Evolutionary conservation across 2,113 vertebrate genomes (phyloP).

Genomic region (Eublepharis macularius): DNA sequence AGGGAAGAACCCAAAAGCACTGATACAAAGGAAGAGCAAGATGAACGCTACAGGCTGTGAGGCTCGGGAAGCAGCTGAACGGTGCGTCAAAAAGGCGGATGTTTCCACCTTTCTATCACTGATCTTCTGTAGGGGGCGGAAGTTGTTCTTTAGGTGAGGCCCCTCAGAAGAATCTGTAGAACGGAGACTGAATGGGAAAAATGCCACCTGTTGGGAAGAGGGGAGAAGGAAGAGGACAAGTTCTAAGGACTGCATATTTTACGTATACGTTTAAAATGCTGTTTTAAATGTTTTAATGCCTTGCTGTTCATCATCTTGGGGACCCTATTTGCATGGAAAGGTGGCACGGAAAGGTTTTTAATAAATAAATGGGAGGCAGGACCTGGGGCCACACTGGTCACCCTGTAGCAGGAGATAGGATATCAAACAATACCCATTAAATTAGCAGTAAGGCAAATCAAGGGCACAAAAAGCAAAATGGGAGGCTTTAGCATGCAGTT

Average conservation of each 20-base stretch:
- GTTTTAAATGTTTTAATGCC: too few species aligned
- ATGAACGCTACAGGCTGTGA: neutral
- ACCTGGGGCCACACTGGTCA: neutral
- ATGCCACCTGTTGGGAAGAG: slow-evolving; percentile 3
- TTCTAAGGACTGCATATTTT: too few species aligned
- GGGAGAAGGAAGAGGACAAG: neutral
- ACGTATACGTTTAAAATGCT: too few species aligned
- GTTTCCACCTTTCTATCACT: slow-evolving; percentile 8
- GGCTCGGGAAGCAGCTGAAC: neutral
- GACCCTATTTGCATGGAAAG: too few species aligned
- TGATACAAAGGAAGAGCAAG: neutral
- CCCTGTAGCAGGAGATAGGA: neutral
- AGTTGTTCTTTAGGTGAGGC: slow-evolving; percentile 5
- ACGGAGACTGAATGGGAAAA: neutral
- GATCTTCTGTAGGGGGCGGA: slow-evolving; percentile 20
- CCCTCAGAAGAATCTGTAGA: neutral
- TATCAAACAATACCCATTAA: neutral
- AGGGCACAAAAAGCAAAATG: neutral
- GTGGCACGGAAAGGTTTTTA: too few species aligned
- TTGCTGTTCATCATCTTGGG: too few species aligned
- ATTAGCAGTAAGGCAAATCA: too few species aligned
- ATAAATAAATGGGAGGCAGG: too few species aligned
- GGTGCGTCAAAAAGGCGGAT: neutral
- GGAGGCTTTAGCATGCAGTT: neutral
- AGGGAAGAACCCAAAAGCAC: neutral